These are phyloP conservation scores for Coenonympha arcania DNA, from an alignment of 2,888 invertebrate genomes.

Conservation along the genomic window DNA sequence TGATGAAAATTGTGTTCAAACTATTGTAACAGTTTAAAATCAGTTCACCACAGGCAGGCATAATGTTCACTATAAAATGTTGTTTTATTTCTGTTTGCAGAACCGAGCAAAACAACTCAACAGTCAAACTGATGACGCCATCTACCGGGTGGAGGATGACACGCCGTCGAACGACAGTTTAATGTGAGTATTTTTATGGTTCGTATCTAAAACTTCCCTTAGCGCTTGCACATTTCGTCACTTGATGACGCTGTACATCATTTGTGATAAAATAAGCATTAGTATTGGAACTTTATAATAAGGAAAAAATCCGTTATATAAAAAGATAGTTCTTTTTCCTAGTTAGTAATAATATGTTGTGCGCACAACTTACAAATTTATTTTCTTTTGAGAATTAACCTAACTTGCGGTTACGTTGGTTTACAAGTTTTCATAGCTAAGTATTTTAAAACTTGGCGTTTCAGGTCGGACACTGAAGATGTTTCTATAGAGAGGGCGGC, in stretches of 20 bases:
- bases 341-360: no score
- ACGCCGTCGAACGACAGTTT: slow-evolving; percentile 38
- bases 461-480: slow-evolving; percentile 31
- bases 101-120: slow-evolving; percentile 38
- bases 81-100: slow-evolving; percentile 36
- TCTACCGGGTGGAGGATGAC: slow-evolving; percentile 50
- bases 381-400: no score
- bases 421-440: neutral
- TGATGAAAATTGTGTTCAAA: no score
- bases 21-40: no score
- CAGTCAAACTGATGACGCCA: slow-evolving; percentile 44
- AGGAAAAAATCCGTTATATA: no score
- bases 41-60: no score
- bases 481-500: slow-evolving; percentile 34
- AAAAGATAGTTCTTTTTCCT: no score
- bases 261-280: neutral
- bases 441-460: neutral
- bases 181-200: slow-evolving; percentile 36
- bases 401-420: no score
- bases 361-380: no score
- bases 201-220: neutral
- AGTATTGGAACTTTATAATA: no score
- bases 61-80: no score
- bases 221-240: neutral
- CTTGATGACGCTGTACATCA: slow-evolving; percentile 31